Conservation (phyloP, 2,888 invertebrate species). For the Dryadula phaetusa region DNA sequence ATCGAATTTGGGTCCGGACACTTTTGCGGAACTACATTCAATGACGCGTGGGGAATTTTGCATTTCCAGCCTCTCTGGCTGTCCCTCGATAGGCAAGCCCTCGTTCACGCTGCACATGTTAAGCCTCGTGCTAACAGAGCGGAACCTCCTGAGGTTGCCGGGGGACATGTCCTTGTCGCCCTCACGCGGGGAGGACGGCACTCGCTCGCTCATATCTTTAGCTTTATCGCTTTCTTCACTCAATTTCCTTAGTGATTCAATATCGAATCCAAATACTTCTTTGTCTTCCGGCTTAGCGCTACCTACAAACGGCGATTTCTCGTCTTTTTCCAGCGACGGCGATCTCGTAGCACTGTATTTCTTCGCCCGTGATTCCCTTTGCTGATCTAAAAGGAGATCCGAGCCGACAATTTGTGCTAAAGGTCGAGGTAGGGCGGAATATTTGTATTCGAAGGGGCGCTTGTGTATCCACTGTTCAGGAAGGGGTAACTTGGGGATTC, state of each 20-base stretch:
- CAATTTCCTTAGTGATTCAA: constrained; percentile 60
- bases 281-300: constrained; percentile 63
- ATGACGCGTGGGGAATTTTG: constrained; percentile 73
- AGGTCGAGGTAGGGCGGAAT: constrained; percentile 70
- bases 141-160: constrained; percentile 66
- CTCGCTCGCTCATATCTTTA: constrained; percentile 47
- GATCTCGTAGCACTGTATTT: constrained; percentile 78
- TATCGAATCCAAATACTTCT: constrained; percentile 73
- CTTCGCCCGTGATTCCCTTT: constrained; percentile 66
- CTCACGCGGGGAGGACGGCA: constrained; percentile 58
- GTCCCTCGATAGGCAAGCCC: constrained; percentile 59
- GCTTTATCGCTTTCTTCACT: constrained; percentile 54
- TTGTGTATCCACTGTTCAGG: constrained; percentile 79
- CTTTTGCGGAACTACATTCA: constrained; percentile 75
- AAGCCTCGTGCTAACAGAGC: constrained; percentile 74
- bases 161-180: constrained; percentile 61
- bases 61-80: constrained; percentile 69
- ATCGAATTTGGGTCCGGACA: constrained; percentile 72
- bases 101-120: constrained; percentile 74
- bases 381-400: constrained; percentile 66
- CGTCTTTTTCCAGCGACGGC: constrained; percentile 81
- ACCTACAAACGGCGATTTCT: constrained; percentile 72
- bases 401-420: constrained; percentile 66
- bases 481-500: constrained; percentile 68
- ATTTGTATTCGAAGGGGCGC: constrained; percentile 71